phyloP scores from a whole-genome alignment of 2,888 invertebrate species.

The Sepiola atlantica region DNA sequence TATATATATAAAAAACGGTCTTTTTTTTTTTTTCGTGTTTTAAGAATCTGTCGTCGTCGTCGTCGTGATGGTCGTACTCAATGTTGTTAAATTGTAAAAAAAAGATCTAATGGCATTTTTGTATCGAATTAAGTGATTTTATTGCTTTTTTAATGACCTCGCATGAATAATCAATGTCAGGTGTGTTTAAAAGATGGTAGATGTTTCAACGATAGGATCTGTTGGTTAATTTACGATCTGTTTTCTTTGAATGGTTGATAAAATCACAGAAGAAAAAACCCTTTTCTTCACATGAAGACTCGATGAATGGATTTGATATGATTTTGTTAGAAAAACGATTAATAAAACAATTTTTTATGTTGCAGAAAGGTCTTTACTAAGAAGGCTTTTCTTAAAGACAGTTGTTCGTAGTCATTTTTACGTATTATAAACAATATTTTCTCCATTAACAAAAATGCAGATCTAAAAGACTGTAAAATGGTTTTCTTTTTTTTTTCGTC shows the following conservation, averaged over 20 bases:
- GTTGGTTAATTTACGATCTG: background rate
- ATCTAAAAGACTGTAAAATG: background rate
- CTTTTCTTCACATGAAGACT: background rate
- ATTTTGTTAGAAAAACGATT: background rate
- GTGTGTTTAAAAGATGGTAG: background rate
- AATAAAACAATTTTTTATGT: background rate
- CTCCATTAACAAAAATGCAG: background rate
- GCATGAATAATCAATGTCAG: background rate
- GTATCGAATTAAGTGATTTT: background rate
- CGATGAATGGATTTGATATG: background rate
- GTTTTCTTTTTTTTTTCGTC: background rate
- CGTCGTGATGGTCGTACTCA: background rate
- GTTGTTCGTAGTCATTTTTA: background rate
- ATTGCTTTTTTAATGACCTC: background rate
- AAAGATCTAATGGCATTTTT: background rate
- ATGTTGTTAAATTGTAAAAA: background rate
- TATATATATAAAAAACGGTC: no score
- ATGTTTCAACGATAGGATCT: background rate
- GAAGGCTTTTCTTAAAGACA: background rate
- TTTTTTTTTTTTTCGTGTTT: background rate
- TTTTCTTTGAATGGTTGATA: background rate
- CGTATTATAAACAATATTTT: background rate
- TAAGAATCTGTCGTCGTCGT: background rate
- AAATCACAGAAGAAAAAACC: background rate
- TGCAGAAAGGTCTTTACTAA: background rate